phyloP scores from a whole-genome alignment of 2,113 vertebrate species.

The Calonectris borealis region DNA sequence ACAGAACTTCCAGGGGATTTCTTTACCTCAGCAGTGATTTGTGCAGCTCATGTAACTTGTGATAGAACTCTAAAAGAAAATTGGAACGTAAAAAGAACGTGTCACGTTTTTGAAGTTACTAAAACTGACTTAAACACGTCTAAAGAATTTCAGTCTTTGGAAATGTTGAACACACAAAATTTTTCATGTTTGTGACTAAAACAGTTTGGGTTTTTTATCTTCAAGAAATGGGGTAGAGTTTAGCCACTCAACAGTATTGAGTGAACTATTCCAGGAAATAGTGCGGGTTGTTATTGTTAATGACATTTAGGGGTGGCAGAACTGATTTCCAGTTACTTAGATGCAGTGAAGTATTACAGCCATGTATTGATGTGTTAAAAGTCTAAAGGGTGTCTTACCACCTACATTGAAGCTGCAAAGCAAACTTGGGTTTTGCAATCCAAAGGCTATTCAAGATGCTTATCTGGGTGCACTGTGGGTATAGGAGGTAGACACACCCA shows the following conservation, averaged over 20 bases:
- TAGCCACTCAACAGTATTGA: not conserved
- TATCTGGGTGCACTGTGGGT: not conserved
- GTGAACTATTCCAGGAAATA: not conserved
- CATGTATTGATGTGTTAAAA: not conserved
- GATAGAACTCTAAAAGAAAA: not conserved
- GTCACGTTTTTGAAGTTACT: not conserved
- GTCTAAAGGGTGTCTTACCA: not conserved
- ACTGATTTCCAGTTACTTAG: not conserved
- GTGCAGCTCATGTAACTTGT: not conserved
- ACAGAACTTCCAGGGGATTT: not conserved
- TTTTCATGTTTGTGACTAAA: not conserved
- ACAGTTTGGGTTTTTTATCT: not conserved
- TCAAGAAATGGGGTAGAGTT: not conserved
- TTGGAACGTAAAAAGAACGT: not conserved
- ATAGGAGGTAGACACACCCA: not conserved
- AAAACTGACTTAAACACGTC: not conserved
- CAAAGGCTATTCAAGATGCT: not conserved
- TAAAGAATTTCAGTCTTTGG: not conserved
- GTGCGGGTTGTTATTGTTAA: not conserved
- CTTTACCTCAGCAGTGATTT: not conserved
- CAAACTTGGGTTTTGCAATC: not conserved
- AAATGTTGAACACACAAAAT: not conserved
- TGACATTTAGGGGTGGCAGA: not conserved
- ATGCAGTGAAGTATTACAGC: not conserved
- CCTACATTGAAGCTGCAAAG: not conserved